Percentiles rank a stretch among this genome's conserved stretches.
Evolutionary conservation across 2,113 vertebrate genomes (phyloP).

Genomic region (Puntigrus tetrazona): DNA sequence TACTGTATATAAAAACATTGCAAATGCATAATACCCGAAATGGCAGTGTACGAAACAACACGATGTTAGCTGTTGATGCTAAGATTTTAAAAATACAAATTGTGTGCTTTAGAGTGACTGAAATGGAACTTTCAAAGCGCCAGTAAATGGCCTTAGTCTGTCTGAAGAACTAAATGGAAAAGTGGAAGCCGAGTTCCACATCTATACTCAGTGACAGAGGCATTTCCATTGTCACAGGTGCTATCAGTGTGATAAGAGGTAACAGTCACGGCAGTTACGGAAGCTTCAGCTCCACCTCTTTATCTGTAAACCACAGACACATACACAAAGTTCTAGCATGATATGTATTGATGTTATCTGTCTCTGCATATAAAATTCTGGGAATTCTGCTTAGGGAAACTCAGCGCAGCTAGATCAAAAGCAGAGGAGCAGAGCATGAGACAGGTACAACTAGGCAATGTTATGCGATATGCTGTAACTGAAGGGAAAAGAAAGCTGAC

Average conservation of each 20-base stretch:
- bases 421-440: not conserved
- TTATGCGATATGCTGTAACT: not conserved
- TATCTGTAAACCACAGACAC: slow-evolving; percentile 44
- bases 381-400: slow-evolving; percentile 22
- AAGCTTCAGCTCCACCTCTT: slow-evolving; percentile 25
- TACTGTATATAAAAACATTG: no score
- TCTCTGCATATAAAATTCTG: not conserved
- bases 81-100: not conserved
- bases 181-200: not conserved
- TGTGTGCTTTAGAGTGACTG: not conserved
- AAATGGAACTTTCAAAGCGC: not conserved
- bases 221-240: slow-evolving; percentile 22
- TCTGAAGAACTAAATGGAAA: not conserved
- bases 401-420: slow-evolving; percentile 19
- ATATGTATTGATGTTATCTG: slow-evolving; percentile 38
- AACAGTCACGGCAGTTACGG: slow-evolving; percentile 17
- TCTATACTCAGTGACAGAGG: not conserved
- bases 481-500: not conserved
- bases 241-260: slow-evolving; percentile 45
- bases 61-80: not conserved
- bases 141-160: not conserved
- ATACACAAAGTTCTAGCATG: slow-evolving; percentile 36
- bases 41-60: not conserved
- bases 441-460: not conserved
- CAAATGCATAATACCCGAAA: not conserved